A percentile compares a stretch with the other conserved stretches of the same genome.
Conservation (phyloP, 2,888 invertebrate species). For the Oscheius myriophilus region DNA sequence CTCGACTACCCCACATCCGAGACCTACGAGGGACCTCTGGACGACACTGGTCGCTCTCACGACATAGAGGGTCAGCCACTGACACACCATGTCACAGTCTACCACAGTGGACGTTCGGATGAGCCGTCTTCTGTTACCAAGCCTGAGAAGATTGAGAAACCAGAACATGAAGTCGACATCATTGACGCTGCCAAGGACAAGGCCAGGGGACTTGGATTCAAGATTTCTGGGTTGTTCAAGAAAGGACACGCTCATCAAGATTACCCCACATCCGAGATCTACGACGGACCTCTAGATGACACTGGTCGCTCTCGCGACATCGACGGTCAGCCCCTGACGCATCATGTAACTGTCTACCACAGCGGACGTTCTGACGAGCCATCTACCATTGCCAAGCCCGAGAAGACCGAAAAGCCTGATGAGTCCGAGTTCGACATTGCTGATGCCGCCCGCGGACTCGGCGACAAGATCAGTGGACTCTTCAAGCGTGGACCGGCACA, state of each 20-base stretch:
- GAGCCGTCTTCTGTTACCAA: background rate
- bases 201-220: conserved; percentile 18
- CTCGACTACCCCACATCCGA: conserved; percentile 48
- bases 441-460: conserved; percentile 13
- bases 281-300: conserved; percentile 27
- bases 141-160: conserved; percentile 4
- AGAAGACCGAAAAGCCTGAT: too few relatives aligned
- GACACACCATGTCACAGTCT: background rate
- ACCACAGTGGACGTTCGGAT: conserved; percentile 20
- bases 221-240: conserved; percentile 25
- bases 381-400: conserved; percentile 14
- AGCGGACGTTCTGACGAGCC: conserved; percentile 32
- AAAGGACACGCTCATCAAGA: conserved; percentile 29
- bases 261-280: conserved; percentile 35
- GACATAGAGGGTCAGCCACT: too few relatives aligned
- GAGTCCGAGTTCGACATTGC: conserved; percentile 39
- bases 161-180: background rate
- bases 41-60: too few relatives aligned
- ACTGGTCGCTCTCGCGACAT: background rate
- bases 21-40: background rate
- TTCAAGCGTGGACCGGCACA: conserved; percentile 33
- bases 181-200: background rate
- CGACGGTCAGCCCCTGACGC: conserved; percentile 2
- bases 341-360: conserved; percentile 42
- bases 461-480: conserved; percentile 30